phyloP scores from a whole-genome alignment of 2,888 invertebrate genomes.

The Saturnia japonica region DNA sequence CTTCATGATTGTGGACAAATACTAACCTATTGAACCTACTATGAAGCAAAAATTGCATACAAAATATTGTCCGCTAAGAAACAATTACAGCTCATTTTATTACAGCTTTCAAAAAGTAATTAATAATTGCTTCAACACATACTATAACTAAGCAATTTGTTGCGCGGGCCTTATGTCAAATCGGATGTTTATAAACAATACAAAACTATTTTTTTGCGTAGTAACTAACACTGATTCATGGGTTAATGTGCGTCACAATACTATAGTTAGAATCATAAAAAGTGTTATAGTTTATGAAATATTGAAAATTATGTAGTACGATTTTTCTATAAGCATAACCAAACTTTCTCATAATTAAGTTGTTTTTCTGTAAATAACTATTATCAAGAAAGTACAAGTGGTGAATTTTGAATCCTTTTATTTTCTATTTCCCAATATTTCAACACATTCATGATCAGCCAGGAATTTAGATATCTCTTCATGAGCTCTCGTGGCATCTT shows the following conservation, averaged over 20 bases:
- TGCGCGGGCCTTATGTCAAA: not conserved
- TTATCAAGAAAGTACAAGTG: too few relatives aligned
- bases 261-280: not conserved
- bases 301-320: not conserved
- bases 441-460: too few relatives aligned
- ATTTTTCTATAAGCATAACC: too few relatives aligned
- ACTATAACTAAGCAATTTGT: not conserved
- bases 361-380: too few relatives aligned
- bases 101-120: not conserved
- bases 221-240: slow-evolving; percentile 6
- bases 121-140: not conserved
- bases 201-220: not conserved
- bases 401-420: too few relatives aligned
- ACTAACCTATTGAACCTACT: not conserved
- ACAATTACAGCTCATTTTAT: not conserved
- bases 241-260: not conserved
- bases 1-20: not conserved
- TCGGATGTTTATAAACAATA: slow-evolving; percentile 1
- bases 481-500: too few relatives aligned
- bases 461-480: too few relatives aligned
- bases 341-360: too few relatives aligned
- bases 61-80: slow-evolving; percentile 1
- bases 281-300: not conserved
- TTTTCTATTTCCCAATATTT: too few relatives aligned
- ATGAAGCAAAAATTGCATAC: not conserved